Percentiles rank a stretch among this genome's conserved stretches.
Conservation (phyloP, 1,140 invertebrate genomes). For the Conus ventricosus region DNA sequence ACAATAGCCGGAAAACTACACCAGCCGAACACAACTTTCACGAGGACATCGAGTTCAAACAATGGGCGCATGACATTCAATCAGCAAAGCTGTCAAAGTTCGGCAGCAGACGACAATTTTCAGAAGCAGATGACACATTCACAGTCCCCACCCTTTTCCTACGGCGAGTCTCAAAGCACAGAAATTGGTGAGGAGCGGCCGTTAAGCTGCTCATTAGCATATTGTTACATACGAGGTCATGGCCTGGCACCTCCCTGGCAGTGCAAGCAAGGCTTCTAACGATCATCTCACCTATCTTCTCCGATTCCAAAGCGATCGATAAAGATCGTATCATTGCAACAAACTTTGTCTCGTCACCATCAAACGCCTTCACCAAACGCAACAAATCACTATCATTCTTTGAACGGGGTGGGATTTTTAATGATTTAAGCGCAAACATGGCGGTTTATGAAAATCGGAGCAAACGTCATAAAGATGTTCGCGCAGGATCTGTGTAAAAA, state of each 20-base stretch:
- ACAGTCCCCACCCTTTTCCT: slow-evolving; percentile 32
- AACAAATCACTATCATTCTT: background rate
- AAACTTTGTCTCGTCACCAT: background rate
- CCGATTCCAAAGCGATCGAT: slow-evolving; percentile 20
- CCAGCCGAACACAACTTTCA: background rate
- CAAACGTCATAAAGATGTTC: slow-evolving; percentile 45
- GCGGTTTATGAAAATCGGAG: slow-evolving; percentile 48
- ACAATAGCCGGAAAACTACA: background rate
- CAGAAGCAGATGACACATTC: slow-evolving; percentile 29
- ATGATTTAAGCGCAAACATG: slow-evolving; percentile 44
- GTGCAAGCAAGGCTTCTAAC: slow-evolving; percentile 19
- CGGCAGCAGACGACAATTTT: background rate
- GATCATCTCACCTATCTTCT: slow-evolving; percentile 30
- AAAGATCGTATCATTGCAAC: background rate
- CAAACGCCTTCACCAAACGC: background rate
- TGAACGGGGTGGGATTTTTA: slow-evolving; percentile 5
- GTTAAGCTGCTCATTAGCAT: slow-evolving; percentile 37
- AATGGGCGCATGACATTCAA: slow-evolving; percentile 13
- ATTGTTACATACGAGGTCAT: slow-evolving; percentile 40
- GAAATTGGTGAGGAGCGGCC: slow-evolving; percentile 37
- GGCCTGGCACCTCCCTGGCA: slow-evolving; percentile 34
- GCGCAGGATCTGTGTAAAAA: slow-evolving; percentile 40
- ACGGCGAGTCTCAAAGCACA: slow-evolving; percentile 20
- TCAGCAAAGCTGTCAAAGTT: slow-evolving; percentile 4
- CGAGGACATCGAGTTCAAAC: background rate